phyloP scores from a whole-genome alignment of 2,797 vertebrate species.

The Gobionotothen gibberifrons region DNA sequence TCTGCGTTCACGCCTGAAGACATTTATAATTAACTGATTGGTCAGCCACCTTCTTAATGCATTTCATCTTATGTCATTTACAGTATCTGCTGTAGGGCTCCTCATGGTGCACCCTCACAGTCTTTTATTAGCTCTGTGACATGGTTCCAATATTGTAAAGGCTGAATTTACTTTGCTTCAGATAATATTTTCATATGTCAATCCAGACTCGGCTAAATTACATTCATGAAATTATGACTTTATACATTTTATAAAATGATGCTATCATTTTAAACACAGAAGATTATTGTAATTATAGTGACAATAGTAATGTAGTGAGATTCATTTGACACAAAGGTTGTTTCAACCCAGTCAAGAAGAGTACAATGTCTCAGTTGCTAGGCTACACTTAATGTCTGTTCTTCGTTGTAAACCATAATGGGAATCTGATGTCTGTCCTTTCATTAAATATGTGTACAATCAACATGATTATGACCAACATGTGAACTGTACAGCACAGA shows the following conservation, averaged over 20 bases:
- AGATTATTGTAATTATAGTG: slow-evolving; percentile 1
- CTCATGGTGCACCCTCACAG: slow-evolving; percentile 19
- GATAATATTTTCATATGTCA: background rate
- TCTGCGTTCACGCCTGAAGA: slow-evolving; percentile 30
- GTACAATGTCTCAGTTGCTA: background rate
- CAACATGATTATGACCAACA: background rate
- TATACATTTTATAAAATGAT: background rate
- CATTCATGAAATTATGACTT: background rate
- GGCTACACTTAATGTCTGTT: no score
- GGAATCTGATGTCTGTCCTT: background rate
- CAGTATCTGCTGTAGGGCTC: slow-evolving; percentile 38
- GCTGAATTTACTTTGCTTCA: background rate
- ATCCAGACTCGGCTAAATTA: background rate
- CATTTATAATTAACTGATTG: slow-evolving; percentile 30
- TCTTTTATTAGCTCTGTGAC: slow-evolving; percentile 42
- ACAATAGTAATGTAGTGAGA: background rate
- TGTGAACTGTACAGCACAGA: background rate
- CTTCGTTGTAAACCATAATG: background rate
- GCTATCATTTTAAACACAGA: slow-evolving; percentile 11
- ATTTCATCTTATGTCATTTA: slow-evolving; percentile 40
- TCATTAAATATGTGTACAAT: background rate
- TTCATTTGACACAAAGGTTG: slow-evolving; percentile 4
- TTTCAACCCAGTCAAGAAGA: background rate
- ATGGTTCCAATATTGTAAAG: background rate
- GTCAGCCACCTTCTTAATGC: slow-evolving; percentile 34